Percentiles rank a stretch among this genome's conserved stretches.
phyloP scores from a whole-genome alignment of 2,113 vertebrate genomes.

The Butorides virescens region DNA sequence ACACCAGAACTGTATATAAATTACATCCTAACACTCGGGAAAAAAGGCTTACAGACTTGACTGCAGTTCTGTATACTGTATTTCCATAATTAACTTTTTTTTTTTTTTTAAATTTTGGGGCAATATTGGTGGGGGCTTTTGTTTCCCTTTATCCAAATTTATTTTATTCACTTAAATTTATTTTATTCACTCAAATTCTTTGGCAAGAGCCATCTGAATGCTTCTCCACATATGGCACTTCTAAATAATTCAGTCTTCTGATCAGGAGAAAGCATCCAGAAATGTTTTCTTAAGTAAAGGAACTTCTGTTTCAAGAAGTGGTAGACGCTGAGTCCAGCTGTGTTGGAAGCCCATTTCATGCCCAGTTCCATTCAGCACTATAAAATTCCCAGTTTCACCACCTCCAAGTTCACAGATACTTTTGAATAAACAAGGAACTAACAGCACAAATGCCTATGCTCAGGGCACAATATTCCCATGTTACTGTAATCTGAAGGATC shows the following conservation, averaged over 20 bases:
- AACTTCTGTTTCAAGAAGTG: neutral
- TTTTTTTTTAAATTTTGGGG: neutral
- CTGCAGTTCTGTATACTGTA: neutral
- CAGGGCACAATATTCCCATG: slow-evolving; percentile 51
- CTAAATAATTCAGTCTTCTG: neutral
- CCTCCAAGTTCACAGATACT: neutral
- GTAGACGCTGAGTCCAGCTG: neutral
- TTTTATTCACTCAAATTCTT: neutral
- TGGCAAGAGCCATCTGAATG: neutral
- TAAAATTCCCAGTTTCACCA: neutral
- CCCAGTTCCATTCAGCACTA: neutral
- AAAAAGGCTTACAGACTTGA: neutral
- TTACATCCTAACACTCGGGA: neutral
- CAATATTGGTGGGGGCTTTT: neutral
- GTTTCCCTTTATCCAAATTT: neutral
- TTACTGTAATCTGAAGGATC: slow-evolving; percentile 66
- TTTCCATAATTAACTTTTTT: neutral
- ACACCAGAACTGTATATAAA: neutral
- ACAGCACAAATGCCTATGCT: neutral
- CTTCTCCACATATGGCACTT: neutral
- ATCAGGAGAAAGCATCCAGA: neutral
- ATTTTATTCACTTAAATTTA: neutral
- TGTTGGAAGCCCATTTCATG: neutral
- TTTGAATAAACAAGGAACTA: neutral
- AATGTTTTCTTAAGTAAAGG: neutral